A percentile compares a stretch with the other conserved stretches of the same genome.
phyloP scores from a whole-genome alignment of 2,888 invertebrate genomes.

The Drosophila neonasuta region DNA sequence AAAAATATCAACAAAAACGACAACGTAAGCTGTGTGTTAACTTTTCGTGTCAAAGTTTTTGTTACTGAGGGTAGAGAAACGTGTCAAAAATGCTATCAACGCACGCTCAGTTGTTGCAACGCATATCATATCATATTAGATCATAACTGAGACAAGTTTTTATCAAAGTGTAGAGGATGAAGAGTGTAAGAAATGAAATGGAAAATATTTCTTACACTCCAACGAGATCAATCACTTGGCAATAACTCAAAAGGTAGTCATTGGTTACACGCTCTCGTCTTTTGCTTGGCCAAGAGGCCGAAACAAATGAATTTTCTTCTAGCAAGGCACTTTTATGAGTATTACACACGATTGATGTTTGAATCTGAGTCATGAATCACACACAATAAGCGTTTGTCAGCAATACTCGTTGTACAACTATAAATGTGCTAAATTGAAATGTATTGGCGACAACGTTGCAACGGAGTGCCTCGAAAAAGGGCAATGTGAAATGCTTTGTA shows the following conservation, averaged over 20 bases:
- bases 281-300: slow-evolving; percentile 38
- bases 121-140: slow-evolving; percentile 32
- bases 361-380: slow-evolving; percentile 40
- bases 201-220: slow-evolving; percentile 27
- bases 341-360: slow-evolving; percentile 53
- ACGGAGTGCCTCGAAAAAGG: not conserved
- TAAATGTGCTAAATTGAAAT: slow-evolving; percentile 23
- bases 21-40: slow-evolving; percentile 51
- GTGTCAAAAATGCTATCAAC: slow-evolving; percentile 40
- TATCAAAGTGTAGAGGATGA: not conserved
- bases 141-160: slow-evolving; percentile 18
- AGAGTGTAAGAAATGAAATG: slow-evolving; percentile 2
- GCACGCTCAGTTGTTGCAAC: slow-evolving; percentile 12
- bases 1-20: slow-evolving; percentile 15
- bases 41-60: slow-evolving; percentile 50
- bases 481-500: slow-evolving; percentile 1
- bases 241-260: slow-evolving; percentile 53
- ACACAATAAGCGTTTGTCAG: slow-evolving; percentile 6
- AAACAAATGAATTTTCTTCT: slow-evolving; percentile 34
- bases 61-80: slow-evolving; percentile 28
- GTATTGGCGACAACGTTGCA: slow-evolving; percentile 21
- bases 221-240: slow-evolving; percentile 58
- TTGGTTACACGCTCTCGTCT: slow-evolving; percentile 31
- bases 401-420: slow-evolving; percentile 6
- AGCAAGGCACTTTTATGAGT: slow-evolving; percentile 22